These are phyloP conservation scores for Clarias gariepinus DNA, from an alignment of 2,113 vertebrate species.

Conservation along the genomic window DNA sequence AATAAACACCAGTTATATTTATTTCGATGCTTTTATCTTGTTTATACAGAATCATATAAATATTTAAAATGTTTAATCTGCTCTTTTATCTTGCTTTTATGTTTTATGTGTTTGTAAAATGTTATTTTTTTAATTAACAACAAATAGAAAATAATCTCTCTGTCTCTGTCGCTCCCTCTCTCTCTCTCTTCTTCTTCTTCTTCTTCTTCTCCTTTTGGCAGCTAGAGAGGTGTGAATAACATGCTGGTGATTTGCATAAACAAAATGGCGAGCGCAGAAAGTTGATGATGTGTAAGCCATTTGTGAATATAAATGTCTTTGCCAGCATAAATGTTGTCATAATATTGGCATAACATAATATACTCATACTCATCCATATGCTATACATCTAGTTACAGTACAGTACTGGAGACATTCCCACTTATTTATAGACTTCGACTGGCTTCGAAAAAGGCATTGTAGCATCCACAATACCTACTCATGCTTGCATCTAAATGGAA, in stretches of 20 bases:
- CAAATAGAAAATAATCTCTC: too few species aligned
- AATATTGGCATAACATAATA: not conserved
- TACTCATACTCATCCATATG: not conserved
- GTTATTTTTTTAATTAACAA: too few species aligned
- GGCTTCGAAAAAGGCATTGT: not conserved
- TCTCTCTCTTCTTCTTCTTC: not conserved
- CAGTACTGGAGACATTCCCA: not conserved
- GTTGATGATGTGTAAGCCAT: not conserved
- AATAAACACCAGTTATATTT: not conserved
- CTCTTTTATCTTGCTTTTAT: not conserved
- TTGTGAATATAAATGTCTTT: not conserved
- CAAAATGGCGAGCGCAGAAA: not conserved
- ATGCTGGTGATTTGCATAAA: not conserved
- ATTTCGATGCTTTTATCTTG: not conserved
- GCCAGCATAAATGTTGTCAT: not conserved
- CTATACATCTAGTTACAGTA: not conserved
- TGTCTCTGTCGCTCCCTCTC: not conserved
- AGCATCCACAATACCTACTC: conserved; percentile 1
- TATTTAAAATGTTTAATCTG: not conserved
- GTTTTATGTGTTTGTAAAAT: not conserved
- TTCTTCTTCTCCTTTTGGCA: not conserved
- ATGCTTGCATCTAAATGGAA: not conserved
- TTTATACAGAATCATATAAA: not conserved
- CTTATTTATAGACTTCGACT: not conserved
- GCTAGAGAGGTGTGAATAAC: not conserved